Evolutionary conservation across 2,888 invertebrate genomes (phyloP), one percentile per base, ranked within the genome.

Genomic region (Clistopyga incitator): DNA sequence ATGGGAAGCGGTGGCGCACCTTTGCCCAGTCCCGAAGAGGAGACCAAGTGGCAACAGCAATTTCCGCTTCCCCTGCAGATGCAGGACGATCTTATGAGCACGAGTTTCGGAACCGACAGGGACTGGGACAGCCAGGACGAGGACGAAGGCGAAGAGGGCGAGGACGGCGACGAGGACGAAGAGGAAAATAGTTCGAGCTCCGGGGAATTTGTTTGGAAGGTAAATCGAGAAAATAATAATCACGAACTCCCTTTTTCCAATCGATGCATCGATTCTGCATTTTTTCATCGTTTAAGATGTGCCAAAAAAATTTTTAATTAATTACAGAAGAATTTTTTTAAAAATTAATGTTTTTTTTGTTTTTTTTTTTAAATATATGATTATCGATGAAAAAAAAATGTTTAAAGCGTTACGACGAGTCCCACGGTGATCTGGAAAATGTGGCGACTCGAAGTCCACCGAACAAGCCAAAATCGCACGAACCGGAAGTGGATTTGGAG

Each of bases 161-260:
- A 93, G 86, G 92, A 90, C 80, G 93, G 94, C 45, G 92, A 93
- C 47, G 95, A 94, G 81, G 94, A 95, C 6, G 93, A 93, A 78
- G 92, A 94, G 23, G 96, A 95, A 84, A 95, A 95, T n/a, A 95
- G 95, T 85, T 96, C 96, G 45, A 96, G 96, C 6, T 97, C 96
- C 84, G 96, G 96, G 11, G 97, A 97, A 92, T 97, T 97, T 90
- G 96, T 97, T 82, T 97, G 97, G 96, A 96, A 96, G 95, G 38
- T 61, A 64, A 61, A 59, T 0, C 29, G 23, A 61, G 3, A 18
- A 3, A 25, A 29, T 4, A 25, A n/a, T n/a, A 15, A 56, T 13
- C 38, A 0, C 10, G 1, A 38, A 38, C 10, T 38, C 10, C 0
- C 10, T 0, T 38, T 10, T 38, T 38, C 1, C 10, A 38, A 38